Conservation (phyloP, 2,888 invertebrate genomes). For the Microdon myrmicae region DNA sequence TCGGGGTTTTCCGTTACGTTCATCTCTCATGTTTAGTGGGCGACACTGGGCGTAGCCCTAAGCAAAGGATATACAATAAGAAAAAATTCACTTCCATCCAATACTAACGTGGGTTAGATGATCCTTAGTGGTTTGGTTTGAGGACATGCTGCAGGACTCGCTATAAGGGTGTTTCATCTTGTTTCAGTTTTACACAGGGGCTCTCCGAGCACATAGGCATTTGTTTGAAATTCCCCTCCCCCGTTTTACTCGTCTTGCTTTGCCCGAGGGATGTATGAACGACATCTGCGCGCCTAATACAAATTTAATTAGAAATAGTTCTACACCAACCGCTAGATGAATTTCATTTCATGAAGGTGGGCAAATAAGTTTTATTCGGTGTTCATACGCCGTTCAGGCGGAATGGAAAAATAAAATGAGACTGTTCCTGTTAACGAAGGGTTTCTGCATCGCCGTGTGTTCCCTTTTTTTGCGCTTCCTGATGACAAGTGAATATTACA, state of each 20-base stretch:
- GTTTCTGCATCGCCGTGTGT: constrained; percentile 33
- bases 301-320: constrained; percentile 58
- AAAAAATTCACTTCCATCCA: constrained; percentile 28
- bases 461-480: constrained; percentile 9
- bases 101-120: constrained; percentile 16
- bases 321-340: constrained; percentile 36
- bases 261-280: constrained; percentile 54
- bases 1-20: constrained; percentile 42
- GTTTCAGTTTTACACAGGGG: constrained; percentile 23
- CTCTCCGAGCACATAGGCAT: constrained; percentile 10
- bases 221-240: constrained; percentile 14
- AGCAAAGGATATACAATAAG: constrained; percentile 7
- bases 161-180: constrained; percentile 30
- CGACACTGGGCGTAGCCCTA: constrained; percentile 15
- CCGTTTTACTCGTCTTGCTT: background rate
- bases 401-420: constrained; percentile 4
- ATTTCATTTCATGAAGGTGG: constrained; percentile 28
- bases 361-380: constrained; percentile 26
- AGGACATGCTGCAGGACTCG: constrained; percentile 18
- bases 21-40: constrained; percentile 37
- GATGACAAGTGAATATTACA: constrained; percentile 45
- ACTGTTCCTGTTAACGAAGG: constrained; percentile 32
- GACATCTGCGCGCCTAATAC: constrained; percentile 59
- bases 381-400: constrained; percentile 19
- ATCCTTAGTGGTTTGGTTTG: constrained; percentile 44